phyloP scores from a whole-genome alignment of 2,797 vertebrate species.

The Pangasius larnaudii region DNA sequence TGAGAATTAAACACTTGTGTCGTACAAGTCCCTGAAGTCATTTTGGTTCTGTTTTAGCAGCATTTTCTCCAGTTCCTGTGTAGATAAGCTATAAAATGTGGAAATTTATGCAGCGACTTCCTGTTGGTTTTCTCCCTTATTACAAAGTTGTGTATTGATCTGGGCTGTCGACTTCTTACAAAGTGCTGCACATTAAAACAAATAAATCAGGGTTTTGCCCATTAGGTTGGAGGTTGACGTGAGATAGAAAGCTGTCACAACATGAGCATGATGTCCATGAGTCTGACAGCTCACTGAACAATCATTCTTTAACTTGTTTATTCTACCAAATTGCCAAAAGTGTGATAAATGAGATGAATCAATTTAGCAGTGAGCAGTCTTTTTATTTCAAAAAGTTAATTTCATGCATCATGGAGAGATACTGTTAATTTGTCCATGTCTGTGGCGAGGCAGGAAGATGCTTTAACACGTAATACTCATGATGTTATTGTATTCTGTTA shows the following conservation, averaged over 20 bases:
- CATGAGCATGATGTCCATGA: not conserved
- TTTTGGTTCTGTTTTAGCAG: not conserved
- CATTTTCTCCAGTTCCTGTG: not conserved
- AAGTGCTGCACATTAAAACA: not conserved
- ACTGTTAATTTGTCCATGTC: not conserved
- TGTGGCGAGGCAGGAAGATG: not conserved
- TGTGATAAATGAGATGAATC: not conserved
- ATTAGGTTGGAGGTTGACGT: not conserved
- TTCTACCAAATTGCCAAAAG: not conserved
- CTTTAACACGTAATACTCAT: not conserved
- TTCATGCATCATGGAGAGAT: conserved; percentile 1
- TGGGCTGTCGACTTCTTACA: not conserved
- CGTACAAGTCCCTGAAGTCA: not conserved
- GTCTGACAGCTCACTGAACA: not conserved
- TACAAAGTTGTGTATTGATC: not conserved
- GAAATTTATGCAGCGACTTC: not conserved
- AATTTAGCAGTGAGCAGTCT: not conserved
- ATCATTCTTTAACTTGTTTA: not conserved
- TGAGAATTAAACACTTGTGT: not conserved
- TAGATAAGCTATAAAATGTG: not conserved
- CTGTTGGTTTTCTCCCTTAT: not conserved
- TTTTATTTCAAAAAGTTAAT: conserved; percentile 14
- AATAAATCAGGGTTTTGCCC: not conserved
- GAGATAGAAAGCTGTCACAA: not conserved
- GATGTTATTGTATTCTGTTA: not conserved